Conservation (phyloP, 2,113 vertebrate species). For the Nipponia nippon region DNA sequence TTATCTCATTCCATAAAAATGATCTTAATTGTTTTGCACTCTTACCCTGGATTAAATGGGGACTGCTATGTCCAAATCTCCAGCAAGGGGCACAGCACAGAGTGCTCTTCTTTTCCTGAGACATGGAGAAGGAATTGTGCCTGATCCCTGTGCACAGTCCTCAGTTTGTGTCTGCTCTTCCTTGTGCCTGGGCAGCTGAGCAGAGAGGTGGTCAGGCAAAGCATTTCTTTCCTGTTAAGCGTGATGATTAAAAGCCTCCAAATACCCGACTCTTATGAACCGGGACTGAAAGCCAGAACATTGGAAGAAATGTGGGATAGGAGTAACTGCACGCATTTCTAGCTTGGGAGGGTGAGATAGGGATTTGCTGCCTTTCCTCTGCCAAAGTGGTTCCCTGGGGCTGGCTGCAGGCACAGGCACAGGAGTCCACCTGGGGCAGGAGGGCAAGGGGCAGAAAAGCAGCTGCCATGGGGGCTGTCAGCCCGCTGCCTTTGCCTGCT, state of each 20-base stretch:
- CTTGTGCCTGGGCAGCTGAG: background rate
- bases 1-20: background rate
- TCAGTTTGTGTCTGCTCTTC: background rate
- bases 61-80: accelerated
- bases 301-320: accelerated
- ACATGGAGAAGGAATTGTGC: background rate
- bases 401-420: background rate
- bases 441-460: accelerated
- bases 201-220: background rate
- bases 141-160: background rate
- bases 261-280: accelerated
- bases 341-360: accelerated
- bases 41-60: background rate
- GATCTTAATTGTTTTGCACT: background rate
- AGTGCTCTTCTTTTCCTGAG: background rate
- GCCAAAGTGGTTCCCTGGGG: accelerated
- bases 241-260: background rate
- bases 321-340: background rate
- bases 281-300: background rate
- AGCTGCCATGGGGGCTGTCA: accelerated
- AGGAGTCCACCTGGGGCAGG: background rate
- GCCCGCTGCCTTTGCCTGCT: accelerated
- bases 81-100: background rate
- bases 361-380: background rate
- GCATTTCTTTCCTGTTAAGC: background rate